Evolutionary conservation across 2,888 invertebrate genomes (phyloP).

Genomic region (Meandrusa payeni): DNA sequence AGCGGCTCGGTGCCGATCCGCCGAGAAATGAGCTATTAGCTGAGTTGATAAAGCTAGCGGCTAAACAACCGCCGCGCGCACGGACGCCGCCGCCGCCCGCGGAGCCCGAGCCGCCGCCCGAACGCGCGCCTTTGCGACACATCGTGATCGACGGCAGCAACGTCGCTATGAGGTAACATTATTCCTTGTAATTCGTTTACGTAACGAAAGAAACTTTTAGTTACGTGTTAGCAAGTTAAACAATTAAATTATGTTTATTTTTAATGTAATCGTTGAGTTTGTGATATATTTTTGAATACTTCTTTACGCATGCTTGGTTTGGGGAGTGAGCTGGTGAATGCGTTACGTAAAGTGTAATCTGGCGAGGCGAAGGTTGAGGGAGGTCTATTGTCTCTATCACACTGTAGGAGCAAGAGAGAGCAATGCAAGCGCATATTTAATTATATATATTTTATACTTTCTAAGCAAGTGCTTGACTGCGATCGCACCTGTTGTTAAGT

Average conservation of each 20-base stretch:
- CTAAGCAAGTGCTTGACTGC: too few relatives aligned
- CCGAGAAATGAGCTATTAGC: conserved; percentile 93
- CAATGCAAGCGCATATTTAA: too few relatives aligned
- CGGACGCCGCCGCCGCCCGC: conserved; percentile 53
- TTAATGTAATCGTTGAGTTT: too few relatives aligned
- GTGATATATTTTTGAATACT: conserved; percentile 20
- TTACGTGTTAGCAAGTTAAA: not conserved
- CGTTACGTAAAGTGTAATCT: too few relatives aligned
- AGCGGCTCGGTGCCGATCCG: conserved; percentile 91
- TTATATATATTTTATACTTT: too few relatives aligned
- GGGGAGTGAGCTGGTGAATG: too few relatives aligned
- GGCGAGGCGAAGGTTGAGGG: too few relatives aligned
- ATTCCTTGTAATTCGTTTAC: conserved; percentile 5
- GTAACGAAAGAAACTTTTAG: not conserved
- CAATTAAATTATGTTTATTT: too few relatives aligned
- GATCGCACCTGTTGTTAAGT: too few relatives aligned
- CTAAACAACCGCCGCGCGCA: conserved; percentile 69
- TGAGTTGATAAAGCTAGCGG: conserved; percentile 92
- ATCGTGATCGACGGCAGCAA: conserved; percentile 97
- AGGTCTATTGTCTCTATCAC: too few relatives aligned
- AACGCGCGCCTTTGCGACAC: conserved; percentile 80
- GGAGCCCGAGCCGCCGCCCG: conserved; percentile 57
- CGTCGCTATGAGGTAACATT: conserved; percentile 93
- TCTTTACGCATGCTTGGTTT: too few relatives aligned
- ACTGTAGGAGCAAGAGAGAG: too few relatives aligned